Base-by-base conservation (phyloP, 2,888 invertebrate genomes). In the Synergus laeviventris region DNA sequence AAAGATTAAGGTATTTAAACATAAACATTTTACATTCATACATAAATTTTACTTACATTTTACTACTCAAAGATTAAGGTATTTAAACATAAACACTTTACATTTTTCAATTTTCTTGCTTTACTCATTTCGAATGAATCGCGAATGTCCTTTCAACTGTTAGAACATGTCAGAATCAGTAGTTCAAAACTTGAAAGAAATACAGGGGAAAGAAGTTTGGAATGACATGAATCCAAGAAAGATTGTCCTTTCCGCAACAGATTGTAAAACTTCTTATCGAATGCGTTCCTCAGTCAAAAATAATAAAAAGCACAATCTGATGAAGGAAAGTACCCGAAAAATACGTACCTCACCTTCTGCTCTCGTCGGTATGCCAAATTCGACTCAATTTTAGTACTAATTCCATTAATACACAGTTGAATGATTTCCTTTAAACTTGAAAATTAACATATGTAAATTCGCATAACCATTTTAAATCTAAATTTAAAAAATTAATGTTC, bases 91-190 rank as follows among this genome's bases (percentile, higher is more conserved):
- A n/a, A n/a, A n/a, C n/a, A 49, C 31, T 66, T 62, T 45, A 45
- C 5, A n/a, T 66, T 12, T 42, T 66, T 66, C 21, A 42, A 45
- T 45, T 66, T 66, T 45, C 45, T 45, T 31, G 24, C 16, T 45
- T 42, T 45, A 66, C 45, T 66, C 39, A 45, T 66, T 42, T 66
- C 66, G 66, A 39, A 66, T 66, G 24, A 66, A 66, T 66, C 31
- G 45, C 45, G 31, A 24, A n/a, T 12, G 66, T 45, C 24, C 21
- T 45, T 66, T 66, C 31, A 66, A 66, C 24, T 66, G 66, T 45
- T 45, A 66, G 9, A 66, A 24, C 45, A 14, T 66, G 66, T 45
- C 66, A 66, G 9, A 66, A 24, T 66, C 9, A 54, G 5, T 9
- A 54, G 45, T 45, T 66, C 11, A 54, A 21, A 66, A 66, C 66